A percentile compares a stretch with the other conserved stretches of the same genome.
These are phyloP conservation scores for Agapornis canus DNA, from an alignment of 2,797 vertebrate species.

Conservation along the genomic window DNA sequence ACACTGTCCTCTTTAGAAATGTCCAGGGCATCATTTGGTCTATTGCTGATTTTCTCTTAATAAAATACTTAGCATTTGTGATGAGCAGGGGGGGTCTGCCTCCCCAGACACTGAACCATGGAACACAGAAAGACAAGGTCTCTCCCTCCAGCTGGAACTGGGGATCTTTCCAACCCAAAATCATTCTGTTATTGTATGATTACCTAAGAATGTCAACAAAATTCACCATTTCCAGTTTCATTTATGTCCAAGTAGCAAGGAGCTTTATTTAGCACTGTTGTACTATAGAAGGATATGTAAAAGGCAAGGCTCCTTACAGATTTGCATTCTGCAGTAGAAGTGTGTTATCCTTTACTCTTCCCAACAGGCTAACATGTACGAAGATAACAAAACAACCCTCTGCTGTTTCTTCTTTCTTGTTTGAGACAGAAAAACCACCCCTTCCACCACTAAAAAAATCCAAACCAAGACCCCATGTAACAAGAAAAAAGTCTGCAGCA, in stretches of 20 bases:
- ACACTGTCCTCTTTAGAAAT: background rate
- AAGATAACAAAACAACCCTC: background rate
- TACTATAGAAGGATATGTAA: background rate
- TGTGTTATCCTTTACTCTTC: background rate
- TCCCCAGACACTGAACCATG: background rate
- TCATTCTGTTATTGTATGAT: background rate
- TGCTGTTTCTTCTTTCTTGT: background rate
- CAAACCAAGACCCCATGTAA: fast-evolving
- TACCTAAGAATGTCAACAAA: background rate
- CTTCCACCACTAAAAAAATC: background rate
- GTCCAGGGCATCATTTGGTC: background rate
- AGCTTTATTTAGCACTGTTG: background rate
- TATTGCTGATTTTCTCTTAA: background rate
- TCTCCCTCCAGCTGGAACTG: background rate
- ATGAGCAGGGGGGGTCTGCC: background rate
- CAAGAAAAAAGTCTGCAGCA: background rate
- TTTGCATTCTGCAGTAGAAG: background rate
- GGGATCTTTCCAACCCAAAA: background rate
- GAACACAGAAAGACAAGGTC: background rate
- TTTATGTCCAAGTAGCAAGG: background rate
- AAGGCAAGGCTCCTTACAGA: background rate
- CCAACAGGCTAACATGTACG: background rate
- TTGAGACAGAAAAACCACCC: background rate
- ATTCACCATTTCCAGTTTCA: background rate
- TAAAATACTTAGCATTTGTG: background rate